phyloP scores from a whole-genome alignment of 2,888 invertebrate genomes.

The Phymatocera aterrima region DNA sequence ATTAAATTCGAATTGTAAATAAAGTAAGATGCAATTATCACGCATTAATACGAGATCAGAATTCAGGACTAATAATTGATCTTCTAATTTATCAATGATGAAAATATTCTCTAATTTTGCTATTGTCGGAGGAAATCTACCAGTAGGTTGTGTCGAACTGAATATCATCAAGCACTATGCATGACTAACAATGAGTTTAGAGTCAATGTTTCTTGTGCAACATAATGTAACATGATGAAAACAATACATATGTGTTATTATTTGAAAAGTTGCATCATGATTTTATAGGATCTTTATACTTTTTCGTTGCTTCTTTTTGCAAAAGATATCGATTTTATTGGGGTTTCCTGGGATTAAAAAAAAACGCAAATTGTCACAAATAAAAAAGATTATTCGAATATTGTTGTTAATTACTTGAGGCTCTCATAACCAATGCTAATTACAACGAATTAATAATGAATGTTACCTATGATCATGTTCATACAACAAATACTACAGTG shows the following conservation, averaged over 20 bases:
- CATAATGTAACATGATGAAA: constrained; percentile 1
- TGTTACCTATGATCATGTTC: background rate
- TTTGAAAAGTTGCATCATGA: constrained; percentile 13
- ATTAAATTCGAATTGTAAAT: background rate
- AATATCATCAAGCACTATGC: background rate
- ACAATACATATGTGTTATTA: background rate
- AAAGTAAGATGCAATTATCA: too few relatives aligned
- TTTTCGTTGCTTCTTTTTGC: background rate
- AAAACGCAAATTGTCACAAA: background rate
- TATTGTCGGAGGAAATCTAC: background rate
- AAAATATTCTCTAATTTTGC: background rate
- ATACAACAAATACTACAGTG: background rate
- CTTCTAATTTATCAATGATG: background rate
- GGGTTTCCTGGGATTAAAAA: too few relatives aligned
- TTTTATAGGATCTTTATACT: background rate
- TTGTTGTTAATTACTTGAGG: background rate
- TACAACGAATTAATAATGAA: background rate
- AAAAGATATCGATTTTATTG: too few relatives aligned
- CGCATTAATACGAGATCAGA: background rate
- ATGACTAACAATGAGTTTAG: background rate
- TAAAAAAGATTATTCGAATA: background rate
- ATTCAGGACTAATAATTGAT: background rate
- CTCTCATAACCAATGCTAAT: background rate
- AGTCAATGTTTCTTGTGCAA: background rate
- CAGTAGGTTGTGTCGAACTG: background rate